Percentiles rank a stretch among this genome's conserved stretches.
Evolutionary conservation across 1,140 invertebrate species (phyloP).

Genomic region (Oryctes rhinoceros): DNA sequence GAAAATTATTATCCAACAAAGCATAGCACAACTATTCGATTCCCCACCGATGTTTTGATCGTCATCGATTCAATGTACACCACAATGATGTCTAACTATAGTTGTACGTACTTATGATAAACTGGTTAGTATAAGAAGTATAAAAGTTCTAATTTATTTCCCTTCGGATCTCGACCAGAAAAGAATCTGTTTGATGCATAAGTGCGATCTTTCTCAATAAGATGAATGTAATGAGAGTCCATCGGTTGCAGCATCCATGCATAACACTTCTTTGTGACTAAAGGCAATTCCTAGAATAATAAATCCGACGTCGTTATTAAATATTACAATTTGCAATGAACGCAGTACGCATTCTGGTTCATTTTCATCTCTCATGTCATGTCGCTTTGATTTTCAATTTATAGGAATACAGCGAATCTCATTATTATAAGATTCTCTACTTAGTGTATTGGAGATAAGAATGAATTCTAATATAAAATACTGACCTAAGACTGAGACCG

Average conservation of each 20-base stretch:
- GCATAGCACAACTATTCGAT: background rate
- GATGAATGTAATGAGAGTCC: constrained; percentile 4
- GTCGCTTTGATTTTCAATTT: too few species aligned
- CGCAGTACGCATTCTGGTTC: too few species aligned
- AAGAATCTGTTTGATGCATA: constrained; percentile 16
- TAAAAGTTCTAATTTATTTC: constrained; percentile 33
- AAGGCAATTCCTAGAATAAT: constrained; percentile 1
- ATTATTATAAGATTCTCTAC: too few species aligned
- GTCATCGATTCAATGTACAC: constrained; percentile 11
- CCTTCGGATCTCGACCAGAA: background rate
- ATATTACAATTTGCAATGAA: background rate
- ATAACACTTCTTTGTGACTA: constrained; percentile 1
- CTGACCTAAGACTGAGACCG: too few species aligned
- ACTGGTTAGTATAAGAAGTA: constrained; percentile 34
- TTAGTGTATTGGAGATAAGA: too few species aligned
- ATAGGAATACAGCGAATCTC: too few species aligned
- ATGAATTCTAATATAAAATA: too few species aligned
- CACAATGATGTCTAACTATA: background rate
- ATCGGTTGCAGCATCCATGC: constrained; percentile 4
- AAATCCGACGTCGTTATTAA: background rate
- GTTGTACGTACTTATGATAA: constrained; percentile 8
- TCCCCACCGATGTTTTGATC: background rate
- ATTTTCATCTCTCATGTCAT: too few species aligned
- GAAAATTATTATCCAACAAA: background rate
- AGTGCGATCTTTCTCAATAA: constrained; percentile 23